Base-by-base conservation (phyloP, 1,140 invertebrate species). In the Oedothorax gibbosus region DNA sequence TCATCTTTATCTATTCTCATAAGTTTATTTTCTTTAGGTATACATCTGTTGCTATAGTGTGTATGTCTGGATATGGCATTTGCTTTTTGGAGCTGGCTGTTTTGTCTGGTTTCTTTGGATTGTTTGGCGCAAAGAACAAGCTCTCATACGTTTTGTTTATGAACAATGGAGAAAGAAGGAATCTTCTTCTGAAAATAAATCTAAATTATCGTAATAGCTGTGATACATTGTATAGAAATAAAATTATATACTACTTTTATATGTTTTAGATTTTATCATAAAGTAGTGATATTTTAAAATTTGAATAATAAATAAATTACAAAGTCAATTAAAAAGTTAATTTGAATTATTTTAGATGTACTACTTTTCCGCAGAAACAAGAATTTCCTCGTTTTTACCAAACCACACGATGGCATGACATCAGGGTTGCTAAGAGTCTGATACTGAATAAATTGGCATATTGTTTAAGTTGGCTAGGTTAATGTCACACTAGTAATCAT, bases 71-170 rank as follows among this genome's bases (percentile, higher is more conserved):
- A 66, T 79, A 14, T 66, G 62, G 62, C 77, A 79, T 79, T 54
- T 79, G 10, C 15, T 68, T 14, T 66, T 66, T 9, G 77, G 77
- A 14, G 77, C n/a, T 9, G 14, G 64, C 11, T 79, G 77, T n/a
- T 68, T 79, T 53, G 50, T 79, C 5, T 9, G 14, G 9, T 79
- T 66, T 15, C 18, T 79, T 68, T 53, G 15, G 5, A 56, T 53
- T 54, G 50, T 79, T 0, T 79, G 77, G 77, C 54, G 18, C 7
- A 68, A 79, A 68, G 77, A 79, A 68, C 66, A 79, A 53, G 62
- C 62, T 10, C 51, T 79, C 7, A 54, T 79, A 35, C 18, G 50
- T 66, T 79, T 79, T 66, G 35, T 79, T 79, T 65, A 79, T 35
- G 77, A 68, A 15, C 77, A 79, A n/a, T 79, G 77, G 77, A 79